A percentile compares a stretch with the other conserved stretches of the same genome.
Evolutionary conservation across 2,888 invertebrate species (phyloP).

Genomic region (Teleiodes luculella): DNA sequence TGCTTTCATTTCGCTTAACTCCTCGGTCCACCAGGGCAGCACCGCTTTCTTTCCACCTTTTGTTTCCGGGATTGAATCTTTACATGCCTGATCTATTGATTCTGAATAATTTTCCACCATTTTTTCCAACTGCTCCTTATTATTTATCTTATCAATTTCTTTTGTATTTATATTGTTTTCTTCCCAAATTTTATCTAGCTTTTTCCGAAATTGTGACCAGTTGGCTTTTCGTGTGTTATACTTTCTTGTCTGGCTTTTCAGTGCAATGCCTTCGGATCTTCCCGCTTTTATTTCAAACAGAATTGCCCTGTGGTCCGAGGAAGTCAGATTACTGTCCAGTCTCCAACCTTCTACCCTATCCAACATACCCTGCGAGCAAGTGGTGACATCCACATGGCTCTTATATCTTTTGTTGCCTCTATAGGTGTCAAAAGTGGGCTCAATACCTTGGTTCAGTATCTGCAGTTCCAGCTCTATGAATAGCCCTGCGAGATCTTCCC

Average conservation of each 20-base stretch:
- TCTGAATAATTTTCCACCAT: background rate
- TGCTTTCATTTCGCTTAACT: background rate
- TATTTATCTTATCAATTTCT: background rate
- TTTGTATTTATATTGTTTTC: background rate
- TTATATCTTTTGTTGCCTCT: background rate
- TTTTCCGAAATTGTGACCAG: background rate
- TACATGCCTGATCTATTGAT: background rate
- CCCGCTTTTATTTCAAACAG: background rate
- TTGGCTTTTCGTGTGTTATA: background rate
- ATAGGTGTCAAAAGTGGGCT: conserved; percentile 22
- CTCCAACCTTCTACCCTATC: conserved; percentile 10
- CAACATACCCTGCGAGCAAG: conserved; percentile 10
- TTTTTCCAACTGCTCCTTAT: background rate
- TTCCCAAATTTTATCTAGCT: background rate
- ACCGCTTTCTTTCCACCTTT: background rate
- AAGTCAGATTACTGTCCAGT: conserved; percentile 15
- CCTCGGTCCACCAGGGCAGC: conserved; percentile 3
- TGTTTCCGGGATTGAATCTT: background rate
- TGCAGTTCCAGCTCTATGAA: conserved; percentile 12
- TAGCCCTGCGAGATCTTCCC: conserved; percentile 5
- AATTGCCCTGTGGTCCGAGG: conserved; percentile 20
- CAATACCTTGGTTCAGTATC: conserved; percentile 18
- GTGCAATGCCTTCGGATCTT: too few species aligned
- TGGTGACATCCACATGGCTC: conserved; percentile 22
- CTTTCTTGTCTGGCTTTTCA: background rate